These are phyloP conservation scores for Leuciscus waleckii DNA, from an alignment of 2,797 vertebrate species.

Conservation along the genomic window DNA sequence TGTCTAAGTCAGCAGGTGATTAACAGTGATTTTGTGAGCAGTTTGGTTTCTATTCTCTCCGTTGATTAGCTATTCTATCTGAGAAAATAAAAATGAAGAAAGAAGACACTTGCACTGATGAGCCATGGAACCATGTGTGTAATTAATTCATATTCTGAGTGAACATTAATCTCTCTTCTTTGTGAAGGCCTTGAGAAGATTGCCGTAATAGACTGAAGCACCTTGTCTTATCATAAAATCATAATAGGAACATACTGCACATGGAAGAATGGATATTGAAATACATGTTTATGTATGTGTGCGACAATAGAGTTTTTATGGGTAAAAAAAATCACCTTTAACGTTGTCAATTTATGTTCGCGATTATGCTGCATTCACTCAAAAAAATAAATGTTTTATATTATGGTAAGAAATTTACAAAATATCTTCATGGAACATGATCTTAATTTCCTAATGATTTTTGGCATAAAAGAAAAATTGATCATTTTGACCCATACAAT, in stretches of 20 bases:
- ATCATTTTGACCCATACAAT: no score
- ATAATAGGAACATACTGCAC: neutral
- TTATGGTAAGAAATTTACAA: no score
- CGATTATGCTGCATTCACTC: no score
- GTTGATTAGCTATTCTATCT: constrained; percentile 25
- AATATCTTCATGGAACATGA: no score
- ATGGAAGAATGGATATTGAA: neutral
- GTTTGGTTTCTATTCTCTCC: neutral
- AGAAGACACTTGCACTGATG: neutral
- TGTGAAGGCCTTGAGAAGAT: constrained; percentile 21
- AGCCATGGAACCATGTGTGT: neutral
- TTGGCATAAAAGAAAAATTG: no score
- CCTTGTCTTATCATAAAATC: constrained; percentile 2
- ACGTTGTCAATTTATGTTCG: no score
- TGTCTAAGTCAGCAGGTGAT: neutral
- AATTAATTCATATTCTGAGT: constrained; percentile 23
- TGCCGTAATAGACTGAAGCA: neutral
- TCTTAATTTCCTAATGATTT: no score
- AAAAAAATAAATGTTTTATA: no score
- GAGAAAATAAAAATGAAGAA: neutral
- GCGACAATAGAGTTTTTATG: neutral
- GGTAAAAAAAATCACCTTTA: neutral
- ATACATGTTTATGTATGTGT: neutral
- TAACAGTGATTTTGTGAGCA: neutral
- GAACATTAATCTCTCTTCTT: constrained; percentile 23